Base-by-base conservation (phyloP, 1,140 invertebrate genomes). In the Maniola jurtina region DNA sequence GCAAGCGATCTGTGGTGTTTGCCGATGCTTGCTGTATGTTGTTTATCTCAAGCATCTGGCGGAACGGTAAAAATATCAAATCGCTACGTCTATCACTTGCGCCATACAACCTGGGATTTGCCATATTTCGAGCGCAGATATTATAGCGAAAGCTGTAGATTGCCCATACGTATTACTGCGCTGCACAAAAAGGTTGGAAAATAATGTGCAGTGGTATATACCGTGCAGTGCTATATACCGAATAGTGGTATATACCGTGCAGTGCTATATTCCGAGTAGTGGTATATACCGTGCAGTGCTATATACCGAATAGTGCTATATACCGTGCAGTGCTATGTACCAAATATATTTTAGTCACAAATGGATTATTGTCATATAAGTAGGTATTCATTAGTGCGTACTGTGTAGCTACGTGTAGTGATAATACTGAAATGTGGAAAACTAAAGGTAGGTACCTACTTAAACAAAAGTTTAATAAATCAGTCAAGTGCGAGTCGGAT, bases 81-180 rank as follows among this genome's bases (percentile, higher is more conserved):
- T 59, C 56, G 55, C 47, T 34, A 25, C 6, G 8, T 35, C 7
- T 25, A 15, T 42, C 13, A 14, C 56, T 14, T 34, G 16, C 5
- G 8, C 55, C 33, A 40, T 38, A 58, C 42, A 40, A 25, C 52
- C 16, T 40, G 10, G 55, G 6, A 35, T 40, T 58, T 65, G 40
- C 47, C 52, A 56, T 56, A 34, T 54, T 34, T 16, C 56, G 8
- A 58, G 36, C 48, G 35, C 57, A 65, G 56, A 59, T 65, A 65
- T 54, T 65, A n/a, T 4, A 58, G 47, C 54, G 59, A 36, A 47
- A 65, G 40, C 60, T 52, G 63, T 65, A 34, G 63, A 59, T 65
- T 42, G 45, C 36, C 15, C 56, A 50, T 52, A 59, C 63, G 45
- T 55, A 35, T 65, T 42, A 25, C 34, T 47, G 14, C 47, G 35